Conservation (phyloP, 2,113 vertebrate genomes). For the Xiphias gladius region DNA sequence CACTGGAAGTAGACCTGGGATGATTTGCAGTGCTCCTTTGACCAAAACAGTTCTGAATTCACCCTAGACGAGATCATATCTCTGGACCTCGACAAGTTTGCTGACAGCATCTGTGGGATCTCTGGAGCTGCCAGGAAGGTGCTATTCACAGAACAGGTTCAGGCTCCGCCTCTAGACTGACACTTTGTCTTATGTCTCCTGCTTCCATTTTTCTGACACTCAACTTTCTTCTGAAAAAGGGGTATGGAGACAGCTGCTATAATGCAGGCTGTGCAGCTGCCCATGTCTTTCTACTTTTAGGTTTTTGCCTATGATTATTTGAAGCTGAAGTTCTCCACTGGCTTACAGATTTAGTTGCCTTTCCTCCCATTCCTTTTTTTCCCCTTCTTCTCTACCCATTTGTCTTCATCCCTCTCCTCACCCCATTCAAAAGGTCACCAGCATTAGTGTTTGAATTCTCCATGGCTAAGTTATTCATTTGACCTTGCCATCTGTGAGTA, state of each 20-base stretch:
- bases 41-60: slow-evolving; percentile 82
- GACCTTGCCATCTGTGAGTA: slow-evolving; percentile 66
- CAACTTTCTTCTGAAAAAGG: slow-evolving; percentile 13
- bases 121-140: slow-evolving; percentile 86
- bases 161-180: neutral
- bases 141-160: slow-evolving; percentile 85
- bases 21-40: slow-evolving; percentile 79
- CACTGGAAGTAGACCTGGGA: slow-evolving; percentile 85
- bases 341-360: slow-evolving; percentile 31
- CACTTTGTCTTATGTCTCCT: slow-evolving; percentile 20
- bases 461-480: slow-evolving; percentile 60
- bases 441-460: slow-evolving; percentile 66
- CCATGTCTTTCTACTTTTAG: slow-evolving; percentile 15
- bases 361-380: slow-evolving; percentile 20
- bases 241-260: neutral
- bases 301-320: neutral
- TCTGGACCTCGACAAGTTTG: slow-evolving; percentile 83
- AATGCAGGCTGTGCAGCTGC: neutral
- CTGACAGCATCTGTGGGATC: slow-evolving; percentile 82
- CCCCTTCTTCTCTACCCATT: slow-evolving; percentile 14
- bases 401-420: slow-evolving; percentile 22
- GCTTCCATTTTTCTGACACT: neutral
- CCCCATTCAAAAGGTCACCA: slow-evolving; percentile 39
- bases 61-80: slow-evolving; percentile 83
- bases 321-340: slow-evolving; percentile 19